Conservation (phyloP, 2,797 vertebrate genomes). For the Silurus lanzhouensis region DNA sequence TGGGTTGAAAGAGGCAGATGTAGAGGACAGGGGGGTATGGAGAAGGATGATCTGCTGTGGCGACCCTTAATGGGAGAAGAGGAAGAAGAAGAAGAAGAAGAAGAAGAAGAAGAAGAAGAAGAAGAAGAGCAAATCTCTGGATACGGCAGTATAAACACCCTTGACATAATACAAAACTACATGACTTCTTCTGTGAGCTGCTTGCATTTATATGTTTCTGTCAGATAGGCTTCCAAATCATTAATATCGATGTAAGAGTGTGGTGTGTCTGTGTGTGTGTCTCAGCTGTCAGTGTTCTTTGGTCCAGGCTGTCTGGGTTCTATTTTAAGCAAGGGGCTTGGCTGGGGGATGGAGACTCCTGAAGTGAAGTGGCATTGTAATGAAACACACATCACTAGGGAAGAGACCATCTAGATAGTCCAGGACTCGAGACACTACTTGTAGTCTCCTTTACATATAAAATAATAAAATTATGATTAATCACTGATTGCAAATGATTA, state of each 20-base stretch:
- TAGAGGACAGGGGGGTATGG: too few relatives aligned
- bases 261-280: not conserved
- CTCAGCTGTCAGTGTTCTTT: constrained; percentile 50
- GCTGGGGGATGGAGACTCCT: constrained; percentile 33
- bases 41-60: too few relatives aligned
- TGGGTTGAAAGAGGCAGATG: too few relatives aligned
- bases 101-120: too few relatives aligned
- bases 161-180: not conserved
- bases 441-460: constrained; percentile 40
- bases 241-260: not conserved
- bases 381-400: constrained; percentile 48
- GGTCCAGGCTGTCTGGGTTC: constrained; percentile 58
- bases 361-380: constrained; percentile 43
- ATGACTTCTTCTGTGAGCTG: not conserved
- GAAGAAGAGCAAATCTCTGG: not conserved
- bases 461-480: constrained; percentile 36
- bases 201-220: not conserved
- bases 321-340: constrained; percentile 51
- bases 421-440: constrained; percentile 24
- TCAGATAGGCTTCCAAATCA: constrained; percentile 7
- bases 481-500: too few relatives aligned
- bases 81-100: not conserved
- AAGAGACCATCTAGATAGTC: constrained; percentile 33
- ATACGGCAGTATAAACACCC: not conserved
- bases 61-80: too few relatives aligned